phyloP scores from a whole-genome alignment of 2,797 vertebrate species.

The Brotula barbata region DNA sequence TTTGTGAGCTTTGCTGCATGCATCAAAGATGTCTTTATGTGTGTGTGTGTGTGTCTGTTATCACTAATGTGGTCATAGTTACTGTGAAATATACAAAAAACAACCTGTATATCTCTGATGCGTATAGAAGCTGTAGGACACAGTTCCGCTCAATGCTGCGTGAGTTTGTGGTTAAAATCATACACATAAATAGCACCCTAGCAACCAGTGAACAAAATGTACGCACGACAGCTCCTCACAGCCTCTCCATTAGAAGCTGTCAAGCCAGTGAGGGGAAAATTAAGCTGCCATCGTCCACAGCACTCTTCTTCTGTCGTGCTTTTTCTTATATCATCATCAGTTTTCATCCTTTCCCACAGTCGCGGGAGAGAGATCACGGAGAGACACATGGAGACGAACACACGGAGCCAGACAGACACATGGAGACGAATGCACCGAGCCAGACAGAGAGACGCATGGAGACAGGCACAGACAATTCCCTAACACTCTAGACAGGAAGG shows the following conservation, averaged over 20 bases:
- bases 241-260: not conserved
- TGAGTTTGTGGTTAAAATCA: too few relatives aligned
- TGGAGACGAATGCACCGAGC: constrained; percentile 42
- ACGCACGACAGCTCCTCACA: not conserved
- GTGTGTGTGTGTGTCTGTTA: too few relatives aligned
- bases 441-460: constrained; percentile 30
- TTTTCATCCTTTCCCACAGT: constrained; percentile 31
- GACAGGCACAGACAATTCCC: constrained; percentile 37
- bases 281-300: not conserved
- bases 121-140: too few relatives aligned
- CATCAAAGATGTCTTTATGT: not conserved
- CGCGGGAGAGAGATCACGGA: too few relatives aligned
- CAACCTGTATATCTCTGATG: not conserved
- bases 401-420: constrained; percentile 9
- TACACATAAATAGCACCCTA: too few relatives aligned
- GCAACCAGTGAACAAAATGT: not conserved
- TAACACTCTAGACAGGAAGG: constrained; percentile 40
- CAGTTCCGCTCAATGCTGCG: too few relatives aligned
- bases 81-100: not conserved
- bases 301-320: not conserved
- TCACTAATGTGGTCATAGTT: constrained; percentile 21
- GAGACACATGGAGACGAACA: constrained; percentile 45
- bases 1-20: not conserved
- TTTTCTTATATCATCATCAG: constrained; percentile 26
- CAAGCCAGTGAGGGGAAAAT: constrained; percentile 12